These are phyloP conservation scores for Caligus rogercresseyi DNA, from an alignment of 1,140 invertebrate species.

Conservation along the genomic window DNA sequence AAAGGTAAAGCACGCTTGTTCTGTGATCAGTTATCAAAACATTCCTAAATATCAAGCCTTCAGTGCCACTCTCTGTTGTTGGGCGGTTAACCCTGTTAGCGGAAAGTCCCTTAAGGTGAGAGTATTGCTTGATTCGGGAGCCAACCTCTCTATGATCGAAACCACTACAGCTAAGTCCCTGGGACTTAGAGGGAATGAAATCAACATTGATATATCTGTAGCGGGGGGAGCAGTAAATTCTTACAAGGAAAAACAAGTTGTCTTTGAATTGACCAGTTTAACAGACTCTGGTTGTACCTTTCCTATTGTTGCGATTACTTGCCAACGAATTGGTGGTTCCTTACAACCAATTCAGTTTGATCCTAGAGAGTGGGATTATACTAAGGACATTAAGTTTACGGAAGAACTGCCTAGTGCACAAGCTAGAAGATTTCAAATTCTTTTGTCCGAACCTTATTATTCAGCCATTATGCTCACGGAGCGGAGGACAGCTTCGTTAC, in stretches of 20 bases:
- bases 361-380: neutral
- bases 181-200: neutral
- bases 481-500: neutral
- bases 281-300: neutral
- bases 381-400: constrained; percentile 1
- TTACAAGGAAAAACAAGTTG: neutral
- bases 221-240: neutral
- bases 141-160: neutral
- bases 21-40: too few species aligned
- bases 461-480: neutral
- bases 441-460: constrained; percentile 2
- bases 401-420: neutral
- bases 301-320: neutral
- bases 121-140: constrained; percentile 1
- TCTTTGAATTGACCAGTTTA: neutral
- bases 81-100: neutral
- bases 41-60: neutral
- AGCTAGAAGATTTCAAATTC: neutral
- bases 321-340: neutral
- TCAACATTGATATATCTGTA: neutral
- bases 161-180: neutral
- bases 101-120: constrained; percentile 1
- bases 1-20: too few species aligned
- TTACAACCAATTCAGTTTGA: neutral
- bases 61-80: neutral